A percentile compares a stretch with the other conserved stretches of the same genome.
Conservation (phyloP, 1,140 invertebrate species). For the Drosophila biarmipes region DNA sequence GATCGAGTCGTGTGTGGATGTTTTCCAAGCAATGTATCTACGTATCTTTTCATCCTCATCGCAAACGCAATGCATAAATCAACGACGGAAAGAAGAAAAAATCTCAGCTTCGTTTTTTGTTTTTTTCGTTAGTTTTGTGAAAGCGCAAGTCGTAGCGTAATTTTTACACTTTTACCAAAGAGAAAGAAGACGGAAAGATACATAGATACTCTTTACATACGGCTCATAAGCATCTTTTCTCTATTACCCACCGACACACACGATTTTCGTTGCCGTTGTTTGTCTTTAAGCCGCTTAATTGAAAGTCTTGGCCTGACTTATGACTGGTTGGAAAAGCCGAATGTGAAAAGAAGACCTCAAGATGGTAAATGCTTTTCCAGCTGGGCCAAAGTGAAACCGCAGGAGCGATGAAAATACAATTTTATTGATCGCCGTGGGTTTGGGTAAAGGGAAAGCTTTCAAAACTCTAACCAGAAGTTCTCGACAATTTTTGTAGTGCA, state of each 20-base stretch:
- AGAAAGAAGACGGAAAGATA: constrained; percentile 41
- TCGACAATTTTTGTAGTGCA: constrained; percentile 13
- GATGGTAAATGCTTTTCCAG: constrained; percentile 24
- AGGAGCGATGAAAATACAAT: constrained; percentile 17
- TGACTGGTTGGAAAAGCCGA: constrained; percentile 61
- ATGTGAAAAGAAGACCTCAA: constrained; percentile 25
- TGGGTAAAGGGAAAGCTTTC: constrained; percentile 29
- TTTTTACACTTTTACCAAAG: constrained; percentile 78
- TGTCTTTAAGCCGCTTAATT: constrained; percentile 78
- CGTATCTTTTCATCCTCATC: constrained; percentile 28
- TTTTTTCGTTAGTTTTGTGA: constrained; percentile 64
- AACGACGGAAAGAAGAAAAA: constrained; percentile 41
- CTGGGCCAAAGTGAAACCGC: constrained; percentile 6
- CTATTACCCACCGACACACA: constrained; percentile 48
- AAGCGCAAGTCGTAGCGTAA: constrained; percentile 75
- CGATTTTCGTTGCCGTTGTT: constrained; percentile 40
- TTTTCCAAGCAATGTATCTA: constrained; percentile 31
- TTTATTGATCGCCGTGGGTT: constrained; percentile 17
- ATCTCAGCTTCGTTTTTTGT: constrained; percentile 30
- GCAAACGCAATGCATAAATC: constrained; percentile 58
- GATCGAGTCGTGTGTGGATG: constrained; percentile 20
- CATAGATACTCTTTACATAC: constrained; percentile 50
- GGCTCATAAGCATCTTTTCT: constrained; percentile 70
- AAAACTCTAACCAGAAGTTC: constrained; percentile 6
- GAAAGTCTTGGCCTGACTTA: constrained; percentile 81